Base-by-base conservation (phyloP, 1,140 invertebrate genomes). In the Venturia canescens region DNA sequence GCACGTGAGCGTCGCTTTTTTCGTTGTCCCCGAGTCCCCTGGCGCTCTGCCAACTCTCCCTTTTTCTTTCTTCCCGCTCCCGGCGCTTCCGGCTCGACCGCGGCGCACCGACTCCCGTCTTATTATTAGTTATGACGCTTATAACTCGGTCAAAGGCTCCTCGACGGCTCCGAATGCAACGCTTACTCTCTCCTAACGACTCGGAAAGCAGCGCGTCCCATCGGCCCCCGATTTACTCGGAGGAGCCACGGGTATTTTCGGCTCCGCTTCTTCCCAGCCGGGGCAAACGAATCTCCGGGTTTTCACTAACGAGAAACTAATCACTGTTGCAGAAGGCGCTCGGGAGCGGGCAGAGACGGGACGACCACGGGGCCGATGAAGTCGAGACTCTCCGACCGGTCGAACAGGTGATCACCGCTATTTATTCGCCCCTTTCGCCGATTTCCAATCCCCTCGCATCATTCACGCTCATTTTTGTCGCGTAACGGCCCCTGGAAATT, bases 321-420 rank as follows among this genome's bases (percentile, higher is more conserved):
- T 76, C 16, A 50, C 21, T 38, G 53, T 78, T 77, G 71, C 75
- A 74, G 67, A 34, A 60, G 60, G 38, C 53, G 48, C 11, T 81
- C 53, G 6, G 83, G 67, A 21, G 74, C 72, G 50, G 69, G 11
- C 21, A 78, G 80, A 44, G 79, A 79, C 29, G 75, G 78, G 26
- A 71, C 79, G 26, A 69, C 80, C 23, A 44, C 80, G 9, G 83
- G 83, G 11, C 81, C 83, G 1, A 60, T 83, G 57, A 84, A 84
- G 29, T 84, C 81, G 7, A 44, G 83, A 50, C 74, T 78, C 1
- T 77, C 81, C 16, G 83, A 84, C 23, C 79, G 83, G 60, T 80
- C 83, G 0, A 88, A 84, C 63, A 89, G 88, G 90, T 91, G 72
- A 88, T 74, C 38, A 23, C 44, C 27, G 38, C 16, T 26, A 44